phyloP scores from a whole-genome alignment of 2,113 vertebrate genomes.

The Prochilodus magdalenae region DNA sequence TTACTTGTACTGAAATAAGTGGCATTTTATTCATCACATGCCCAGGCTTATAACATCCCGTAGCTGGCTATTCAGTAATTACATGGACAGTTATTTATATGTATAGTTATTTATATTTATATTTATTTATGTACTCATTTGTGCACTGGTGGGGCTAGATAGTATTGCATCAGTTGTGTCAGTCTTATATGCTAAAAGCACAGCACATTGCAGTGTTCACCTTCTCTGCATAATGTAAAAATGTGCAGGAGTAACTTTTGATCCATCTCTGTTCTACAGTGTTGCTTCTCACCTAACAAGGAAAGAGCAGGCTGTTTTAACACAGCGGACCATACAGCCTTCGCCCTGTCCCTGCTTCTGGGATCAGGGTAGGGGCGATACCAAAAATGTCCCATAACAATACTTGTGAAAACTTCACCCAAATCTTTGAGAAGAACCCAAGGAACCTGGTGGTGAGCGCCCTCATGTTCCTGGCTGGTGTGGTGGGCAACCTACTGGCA shows the following conservation, averaged over 20 bases:
- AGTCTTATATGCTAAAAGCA: too few relatives aligned
- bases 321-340: not conserved
- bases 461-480: conserved; percentile 84
- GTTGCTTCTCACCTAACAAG: not conserved
- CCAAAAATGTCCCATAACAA: conserved; percentile 58
- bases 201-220: too few relatives aligned
- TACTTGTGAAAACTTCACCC: conserved; percentile 71
- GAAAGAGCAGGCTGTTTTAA: not conserved
- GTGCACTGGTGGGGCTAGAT: too few relatives aligned
- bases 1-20: too few relatives aligned
- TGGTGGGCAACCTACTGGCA: conserved; percentile 85
- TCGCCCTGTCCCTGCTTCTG: not conserved
- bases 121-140: too few relatives aligned
- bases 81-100: too few relatives aligned
- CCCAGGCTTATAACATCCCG: too few relatives aligned
- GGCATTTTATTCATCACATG: too few relatives aligned
- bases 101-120: too few relatives aligned
- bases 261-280: conserved; percentile 17
- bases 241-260: not conserved
- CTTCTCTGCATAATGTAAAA: too few relatives aligned
- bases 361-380: conserved; percentile 19
- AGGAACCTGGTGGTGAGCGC: conserved; percentile 78
- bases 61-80: too few relatives aligned
- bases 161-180: too few relatives aligned
- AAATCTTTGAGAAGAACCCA: conserved; percentile 72